phyloP scores from a whole-genome alignment of 2,797 vertebrate species.

The Caiman crocodilus region DNA sequence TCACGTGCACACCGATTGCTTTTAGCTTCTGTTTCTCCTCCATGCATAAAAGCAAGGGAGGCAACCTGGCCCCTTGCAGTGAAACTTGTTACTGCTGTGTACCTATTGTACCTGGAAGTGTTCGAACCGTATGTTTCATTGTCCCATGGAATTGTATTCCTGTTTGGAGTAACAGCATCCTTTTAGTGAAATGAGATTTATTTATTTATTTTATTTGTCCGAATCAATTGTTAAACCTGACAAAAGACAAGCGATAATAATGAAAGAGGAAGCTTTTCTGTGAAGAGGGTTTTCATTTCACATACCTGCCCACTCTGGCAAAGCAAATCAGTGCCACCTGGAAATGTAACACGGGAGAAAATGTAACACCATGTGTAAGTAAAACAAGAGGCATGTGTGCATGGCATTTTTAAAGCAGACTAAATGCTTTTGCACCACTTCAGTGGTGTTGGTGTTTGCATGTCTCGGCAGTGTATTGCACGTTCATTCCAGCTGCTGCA shows the following conservation, averaged over 20 bases:
- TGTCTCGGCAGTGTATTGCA: no score
- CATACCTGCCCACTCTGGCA: neutral
- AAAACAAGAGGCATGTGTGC: no score
- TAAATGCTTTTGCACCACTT: no score
- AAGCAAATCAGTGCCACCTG: slow-evolving; percentile 2
- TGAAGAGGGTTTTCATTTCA: neutral
- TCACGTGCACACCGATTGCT: neutral
- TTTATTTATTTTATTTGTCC: neutral
- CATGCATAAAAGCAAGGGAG: neutral
- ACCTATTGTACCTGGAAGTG: neutral
- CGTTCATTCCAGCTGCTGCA: no score
- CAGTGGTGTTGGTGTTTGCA: no score
- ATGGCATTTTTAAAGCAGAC: no score
- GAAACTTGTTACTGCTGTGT: neutral
- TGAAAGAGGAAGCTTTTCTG: neutral
- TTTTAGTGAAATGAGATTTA: neutral
- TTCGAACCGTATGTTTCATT: neutral
- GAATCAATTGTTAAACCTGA: neutral
- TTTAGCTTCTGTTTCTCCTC: neutral
- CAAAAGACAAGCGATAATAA: slow-evolving; percentile 9
- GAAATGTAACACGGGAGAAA: neutral
- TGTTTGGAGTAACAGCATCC: neutral
- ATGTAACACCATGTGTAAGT: neutral
- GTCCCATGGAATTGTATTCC: neutral
- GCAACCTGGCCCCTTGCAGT: neutral